Evolutionary conservation across 1,140 invertebrate species (phyloP).

Genomic region (Neodiprion lecontei): DNA sequence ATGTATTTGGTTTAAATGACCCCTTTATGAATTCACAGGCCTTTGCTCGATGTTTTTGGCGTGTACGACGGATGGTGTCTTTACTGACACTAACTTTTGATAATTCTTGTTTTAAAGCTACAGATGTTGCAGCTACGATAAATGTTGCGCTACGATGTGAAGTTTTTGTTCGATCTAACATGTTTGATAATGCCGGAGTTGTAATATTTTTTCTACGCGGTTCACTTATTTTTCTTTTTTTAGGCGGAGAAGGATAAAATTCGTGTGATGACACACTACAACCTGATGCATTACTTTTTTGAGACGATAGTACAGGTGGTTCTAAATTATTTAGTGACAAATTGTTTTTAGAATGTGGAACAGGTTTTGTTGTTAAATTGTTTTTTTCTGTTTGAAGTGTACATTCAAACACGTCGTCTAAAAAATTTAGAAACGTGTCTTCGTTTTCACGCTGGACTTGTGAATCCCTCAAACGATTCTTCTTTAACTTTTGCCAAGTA

Average conservation of each 20-base stretch:
- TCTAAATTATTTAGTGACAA: not conserved
- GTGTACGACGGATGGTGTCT: not conserved
- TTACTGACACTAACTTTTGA: slow-evolving; percentile 14
- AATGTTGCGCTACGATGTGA: slow-evolving; percentile 23
- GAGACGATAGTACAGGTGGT: slow-evolving; percentile 17
- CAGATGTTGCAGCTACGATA: slow-evolving; percentile 24
- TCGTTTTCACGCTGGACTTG: slow-evolving; percentile 21
- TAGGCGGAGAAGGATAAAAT: slow-evolving; percentile 18
- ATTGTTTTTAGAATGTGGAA: not conserved
- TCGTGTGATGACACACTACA: slow-evolving; percentile 21
- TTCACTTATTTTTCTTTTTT: slow-evolving; percentile 22
- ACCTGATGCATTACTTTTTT: slow-evolving; percentile 23
- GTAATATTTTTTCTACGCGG: slow-evolving; percentile 14
- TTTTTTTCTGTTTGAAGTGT: slow-evolving; percentile 15
- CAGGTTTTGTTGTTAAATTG: slow-evolving; percentile 18
- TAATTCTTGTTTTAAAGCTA: slow-evolving; percentile 21
- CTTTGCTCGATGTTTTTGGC: too few relatives aligned
- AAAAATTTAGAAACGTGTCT: slow-evolving; percentile 19
- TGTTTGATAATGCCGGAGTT: slow-evolving; percentile 19
- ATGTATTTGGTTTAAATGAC: slow-evolving; percentile 21
- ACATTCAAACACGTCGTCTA: slow-evolving; percentile 20
- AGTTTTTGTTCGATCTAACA: slow-evolving; percentile 26
- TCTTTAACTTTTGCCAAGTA: slow-evolving; percentile 21
- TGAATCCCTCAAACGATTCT: slow-evolving; percentile 24
- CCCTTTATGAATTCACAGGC: slow-evolving; percentile 12